phyloP scores from a whole-genome alignment of 2,888 invertebrate genomes.

The Yponomeuta evonymella region DNA sequence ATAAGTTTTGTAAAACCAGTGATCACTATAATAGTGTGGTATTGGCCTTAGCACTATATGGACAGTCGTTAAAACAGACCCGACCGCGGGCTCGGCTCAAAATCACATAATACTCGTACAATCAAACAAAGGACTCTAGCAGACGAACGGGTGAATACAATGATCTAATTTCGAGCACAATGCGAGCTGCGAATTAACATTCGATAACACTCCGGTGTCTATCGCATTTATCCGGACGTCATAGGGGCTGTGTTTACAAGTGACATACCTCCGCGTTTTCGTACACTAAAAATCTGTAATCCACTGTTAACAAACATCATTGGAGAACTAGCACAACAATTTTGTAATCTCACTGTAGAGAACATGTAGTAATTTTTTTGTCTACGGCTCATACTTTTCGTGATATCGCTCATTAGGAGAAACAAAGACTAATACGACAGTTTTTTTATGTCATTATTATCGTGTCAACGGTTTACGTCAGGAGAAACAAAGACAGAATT shows the following conservation, averaged over 20 bases:
- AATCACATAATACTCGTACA: conserved; percentile 25
- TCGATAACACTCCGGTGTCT: conserved; percentile 27
- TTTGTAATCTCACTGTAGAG: too few relatives aligned
- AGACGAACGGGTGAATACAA: conserved; percentile 32
- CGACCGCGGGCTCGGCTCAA: background rate
- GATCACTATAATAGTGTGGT: background rate
- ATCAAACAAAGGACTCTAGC: conserved; percentile 26
- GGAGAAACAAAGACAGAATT: too few relatives aligned
- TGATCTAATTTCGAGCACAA: conserved; percentile 46
- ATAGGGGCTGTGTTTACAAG: background rate
- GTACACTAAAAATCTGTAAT: too few relatives aligned
- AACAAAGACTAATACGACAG: too few relatives aligned
- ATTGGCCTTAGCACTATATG: background rate
- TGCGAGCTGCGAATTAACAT: conserved; percentile 38
- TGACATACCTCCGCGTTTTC: background rate
- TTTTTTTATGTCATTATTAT: too few relatives aligned
- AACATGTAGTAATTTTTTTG: too few relatives aligned
- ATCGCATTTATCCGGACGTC: conserved; percentile 1
- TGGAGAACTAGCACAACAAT: too few relatives aligned
- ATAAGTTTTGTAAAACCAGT: too few relatives aligned
- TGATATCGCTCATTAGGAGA: too few relatives aligned
- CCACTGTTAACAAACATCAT: too few relatives aligned
- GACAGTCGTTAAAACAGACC: background rate
- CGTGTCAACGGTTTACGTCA: too few relatives aligned
- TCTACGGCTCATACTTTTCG: too few relatives aligned